A percentile compares a stretch with the other conserved stretches of the same genome.
These are phyloP conservation scores for Phorcus lineatus DNA, from an alignment of 2,888 invertebrate genomes.

Conservation along the genomic window DNA sequence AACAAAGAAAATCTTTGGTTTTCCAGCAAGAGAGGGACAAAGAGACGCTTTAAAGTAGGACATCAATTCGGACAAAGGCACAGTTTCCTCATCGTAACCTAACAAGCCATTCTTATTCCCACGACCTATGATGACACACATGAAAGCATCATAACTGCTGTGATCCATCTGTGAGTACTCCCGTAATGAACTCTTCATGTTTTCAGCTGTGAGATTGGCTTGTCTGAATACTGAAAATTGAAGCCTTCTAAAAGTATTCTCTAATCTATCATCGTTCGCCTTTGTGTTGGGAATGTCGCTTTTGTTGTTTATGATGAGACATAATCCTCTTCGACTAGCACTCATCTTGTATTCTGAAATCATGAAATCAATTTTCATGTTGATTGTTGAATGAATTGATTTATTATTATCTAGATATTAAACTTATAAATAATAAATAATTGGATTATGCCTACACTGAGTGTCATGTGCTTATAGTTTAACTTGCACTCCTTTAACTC, in stretches of 20 bases:
- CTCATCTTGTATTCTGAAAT: neutral
- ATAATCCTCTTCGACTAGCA: neutral
- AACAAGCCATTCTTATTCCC: neutral
- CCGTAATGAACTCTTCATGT: too few species aligned
- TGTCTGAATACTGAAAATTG: too few species aligned
- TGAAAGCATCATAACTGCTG: neutral
- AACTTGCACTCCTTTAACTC: too few species aligned
- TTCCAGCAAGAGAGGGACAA: neutral
- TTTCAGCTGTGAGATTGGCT: too few species aligned
- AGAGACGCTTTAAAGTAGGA: neutral
- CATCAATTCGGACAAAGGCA: neutral
- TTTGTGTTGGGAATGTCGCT: neutral
- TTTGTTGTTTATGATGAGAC: constrained; percentile 9
- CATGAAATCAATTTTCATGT: too few species aligned
- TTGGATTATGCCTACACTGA: too few species aligned
- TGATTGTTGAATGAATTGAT: too few species aligned
- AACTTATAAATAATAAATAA: too few species aligned
- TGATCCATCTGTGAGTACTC: neutral
- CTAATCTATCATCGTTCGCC: too few species aligned
- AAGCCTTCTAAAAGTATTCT: too few species aligned
- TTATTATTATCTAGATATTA: too few species aligned
- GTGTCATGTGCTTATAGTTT: too few species aligned
- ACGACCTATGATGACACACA: neutral
- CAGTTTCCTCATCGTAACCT: neutral
- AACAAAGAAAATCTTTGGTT: constrained; percentile 4